Evolutionary conservation across 2,888 invertebrate species (phyloP).

Genomic region (Eurytoma adleriae): DNA sequence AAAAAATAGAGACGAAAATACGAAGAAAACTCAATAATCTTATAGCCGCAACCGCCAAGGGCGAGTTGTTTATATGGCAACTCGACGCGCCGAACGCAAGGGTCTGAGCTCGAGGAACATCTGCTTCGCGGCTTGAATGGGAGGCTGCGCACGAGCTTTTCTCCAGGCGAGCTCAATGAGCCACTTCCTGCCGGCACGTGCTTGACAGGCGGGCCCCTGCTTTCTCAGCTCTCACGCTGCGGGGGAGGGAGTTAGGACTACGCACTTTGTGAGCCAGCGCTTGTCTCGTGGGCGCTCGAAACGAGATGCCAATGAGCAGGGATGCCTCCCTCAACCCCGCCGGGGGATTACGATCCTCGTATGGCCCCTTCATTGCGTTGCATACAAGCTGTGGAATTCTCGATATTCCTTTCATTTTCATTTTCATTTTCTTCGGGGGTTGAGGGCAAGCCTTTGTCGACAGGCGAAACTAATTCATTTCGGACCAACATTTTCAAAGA

Average conservation of each 20-base stretch:
- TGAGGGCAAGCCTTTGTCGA: neutral
- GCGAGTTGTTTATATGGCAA: neutral
- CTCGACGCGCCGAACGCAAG: neutral
- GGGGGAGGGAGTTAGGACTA: neutral
- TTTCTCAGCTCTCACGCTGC: conserved; percentile 29
- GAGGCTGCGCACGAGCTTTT: conserved; percentile 37
- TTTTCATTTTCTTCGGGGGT: neutral
- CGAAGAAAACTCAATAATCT: neutral
- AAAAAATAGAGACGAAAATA: neutral
- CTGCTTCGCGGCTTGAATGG: conserved; percentile 41
- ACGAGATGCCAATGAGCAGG: conserved; percentile 6
- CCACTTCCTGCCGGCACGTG: conserved; percentile 70
- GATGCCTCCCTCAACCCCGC: neutral
- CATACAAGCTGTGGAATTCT: too few species aligned
- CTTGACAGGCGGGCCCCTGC: conserved; percentile 58
- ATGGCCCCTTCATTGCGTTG: neutral
- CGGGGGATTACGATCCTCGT: neutral
- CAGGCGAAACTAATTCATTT: neutral
- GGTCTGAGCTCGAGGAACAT: conserved; percentile 22
- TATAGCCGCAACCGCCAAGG: neutral
- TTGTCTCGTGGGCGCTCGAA: conserved; percentile 9
- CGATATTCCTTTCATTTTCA: neutral
- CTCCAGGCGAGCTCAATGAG: conserved; percentile 64
- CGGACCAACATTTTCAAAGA: neutral
- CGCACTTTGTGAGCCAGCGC: neutral